These are phyloP conservation scores for Calidris pygmaea DNA, from an alignment of 2,113 vertebrate genomes.

Conservation along the genomic window DNA sequence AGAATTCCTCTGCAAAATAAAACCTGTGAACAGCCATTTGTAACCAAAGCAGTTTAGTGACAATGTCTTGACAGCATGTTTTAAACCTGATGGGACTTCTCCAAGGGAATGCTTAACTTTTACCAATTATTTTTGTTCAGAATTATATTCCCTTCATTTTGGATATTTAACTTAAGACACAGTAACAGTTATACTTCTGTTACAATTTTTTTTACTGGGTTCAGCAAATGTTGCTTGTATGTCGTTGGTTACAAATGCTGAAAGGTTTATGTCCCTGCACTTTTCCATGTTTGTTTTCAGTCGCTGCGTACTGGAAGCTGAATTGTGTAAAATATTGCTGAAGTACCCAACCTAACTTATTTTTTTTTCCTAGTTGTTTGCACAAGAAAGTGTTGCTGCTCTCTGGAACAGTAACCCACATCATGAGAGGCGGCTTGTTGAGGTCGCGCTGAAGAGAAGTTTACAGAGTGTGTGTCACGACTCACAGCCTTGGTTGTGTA, in stretches of 20 bases:
- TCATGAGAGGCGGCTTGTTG: background rate
- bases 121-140: background rate
- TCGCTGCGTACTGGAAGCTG: background rate
- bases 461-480: fast-evolving
- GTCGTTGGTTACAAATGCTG: background rate
- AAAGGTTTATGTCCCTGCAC: background rate
- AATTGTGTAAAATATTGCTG: background rate
- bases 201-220: background rate
- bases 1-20: background rate
- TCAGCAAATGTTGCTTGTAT: background rate
- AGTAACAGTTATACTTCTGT: background rate
- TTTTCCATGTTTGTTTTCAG: background rate
- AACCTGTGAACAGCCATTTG: background rate
- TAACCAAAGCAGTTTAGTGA: background rate
- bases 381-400: background rate
- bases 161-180: background rate
- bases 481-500: background rate
- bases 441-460: background rate
- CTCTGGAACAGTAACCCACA: fast-evolving
- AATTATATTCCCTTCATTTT: background rate
- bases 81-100: background rate
- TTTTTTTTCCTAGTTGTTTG: background rate
- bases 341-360: background rate
- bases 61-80: background rate
- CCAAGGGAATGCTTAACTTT: background rate